Evolutionary conservation across 2,113 vertebrate species (phyloP).

Genomic region (Diadophis punctatus): DNA sequence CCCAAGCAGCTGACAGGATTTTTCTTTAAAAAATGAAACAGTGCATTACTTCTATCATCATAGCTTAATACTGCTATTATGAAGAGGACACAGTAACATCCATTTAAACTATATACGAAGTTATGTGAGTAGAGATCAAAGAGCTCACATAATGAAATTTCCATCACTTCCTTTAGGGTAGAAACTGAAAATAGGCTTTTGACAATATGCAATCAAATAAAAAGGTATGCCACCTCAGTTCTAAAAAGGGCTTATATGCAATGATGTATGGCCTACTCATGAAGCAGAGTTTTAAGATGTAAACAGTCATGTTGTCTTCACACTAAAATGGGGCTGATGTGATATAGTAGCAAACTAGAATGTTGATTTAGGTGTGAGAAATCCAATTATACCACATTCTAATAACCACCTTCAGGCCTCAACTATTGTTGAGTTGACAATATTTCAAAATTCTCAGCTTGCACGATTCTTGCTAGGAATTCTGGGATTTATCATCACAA

Average conservation of each 20-base stretch:
- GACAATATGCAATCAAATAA: not conserved
- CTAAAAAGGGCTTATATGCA: not conserved
- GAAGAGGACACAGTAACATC: not conserved
- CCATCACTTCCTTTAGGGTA: not conserved
- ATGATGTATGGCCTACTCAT: not conserved
- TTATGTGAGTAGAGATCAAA: not conserved
- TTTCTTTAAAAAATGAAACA: not conserved
- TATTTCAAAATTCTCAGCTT: not conserved
- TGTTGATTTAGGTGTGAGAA: not conserved
- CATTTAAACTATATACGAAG: not conserved
- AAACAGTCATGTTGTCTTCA: not conserved
- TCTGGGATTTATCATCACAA: not conserved
- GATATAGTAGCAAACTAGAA: not conserved
- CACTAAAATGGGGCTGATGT: not conserved
- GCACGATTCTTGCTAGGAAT: not conserved
- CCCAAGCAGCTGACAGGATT: not conserved
- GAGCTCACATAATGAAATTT: not conserved
- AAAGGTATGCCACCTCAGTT: rapidly evolving
- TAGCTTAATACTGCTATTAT: not conserved
- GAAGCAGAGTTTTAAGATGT: not conserved
- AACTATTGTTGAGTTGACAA: not conserved
- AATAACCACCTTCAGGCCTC: not conserved
- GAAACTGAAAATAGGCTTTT: not conserved
- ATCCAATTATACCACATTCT: not conserved
- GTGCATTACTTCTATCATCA: not conserved